Evolutionary conservation across 1,140 invertebrate species (phyloP), one percentile per base, ranked within the genome.

Genomic region (Pectinophora gossypiella): DNA sequence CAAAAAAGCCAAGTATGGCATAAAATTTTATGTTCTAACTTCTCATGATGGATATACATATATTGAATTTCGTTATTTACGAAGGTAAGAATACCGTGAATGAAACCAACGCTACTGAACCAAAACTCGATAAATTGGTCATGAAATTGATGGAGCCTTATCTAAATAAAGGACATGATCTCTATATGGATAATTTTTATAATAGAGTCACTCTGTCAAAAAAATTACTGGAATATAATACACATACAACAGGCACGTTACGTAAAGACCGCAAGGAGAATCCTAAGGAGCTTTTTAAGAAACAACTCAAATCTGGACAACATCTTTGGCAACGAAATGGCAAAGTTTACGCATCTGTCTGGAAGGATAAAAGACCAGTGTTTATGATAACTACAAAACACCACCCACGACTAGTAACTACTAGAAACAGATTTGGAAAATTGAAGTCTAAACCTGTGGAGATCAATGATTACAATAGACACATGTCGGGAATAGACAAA

Each of bases 151-250:
- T 48, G 19, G 13, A 12, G 3, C 27, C 27, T 1, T 36, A 38
- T 36, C 15, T 48, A 19, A 4, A 19, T 1, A 36, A 35, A 20
- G 47, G 47, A 2, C 47, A 48, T 12, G 2, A 48, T 5, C 2
- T 48, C 5, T 48, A 35, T 19, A 48, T 48, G 19, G 27, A 48
- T 36, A 48, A 48, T 21, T 48, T 20, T n/a, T 48, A 48, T 38
- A 48, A 48, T 38, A 19, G 16, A 2, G 7, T 20, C 3, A n/a
- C 7, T 12, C 18, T 48, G 1, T 16, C 47, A 9, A 3, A 19
- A 20, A 48, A 48, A 19, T 16, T 48, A 6, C n/a, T 48, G 16
- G 18, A 48, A 19, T 15, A 0, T 10, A 13, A 48, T 12, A 48
- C 47, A 2, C 32, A 48, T 18, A 19, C 13, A 7, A 48, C 9